Evolutionary conservation across 2,797 vertebrate genomes (phyloP), one percentile per base, ranked within the genome.

Genomic region (Intellagama lesueurii): DNA sequence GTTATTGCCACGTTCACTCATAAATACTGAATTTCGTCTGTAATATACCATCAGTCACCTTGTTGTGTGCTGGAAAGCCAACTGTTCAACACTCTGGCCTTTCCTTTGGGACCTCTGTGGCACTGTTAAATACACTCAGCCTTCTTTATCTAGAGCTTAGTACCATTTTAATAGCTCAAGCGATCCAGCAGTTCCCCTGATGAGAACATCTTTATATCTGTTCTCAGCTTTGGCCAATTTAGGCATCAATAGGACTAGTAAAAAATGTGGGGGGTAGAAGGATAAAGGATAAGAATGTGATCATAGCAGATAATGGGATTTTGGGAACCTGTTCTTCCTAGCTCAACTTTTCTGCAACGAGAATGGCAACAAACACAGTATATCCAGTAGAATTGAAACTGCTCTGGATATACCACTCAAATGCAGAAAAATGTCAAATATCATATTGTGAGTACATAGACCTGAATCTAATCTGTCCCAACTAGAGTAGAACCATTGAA

Each of bases 21-120:
- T 85, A 89, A 85, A 89, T 80, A 85, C 83, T 24, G 56, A 73
- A 76, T 80, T 85, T 85, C 49, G 85, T 85, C 47, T 73, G 76
- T 66, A 80, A 89, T 80, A 85, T n/a, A 89, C 22, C 35, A 72
- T 76, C 76, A 80, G 60, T 80, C 82, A 85, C 22, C 83, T 73
- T 60, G 49, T 24, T 68, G 35, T n/a, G 40, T 44, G 64, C 47
- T 49, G 35, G 82, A 84, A 80, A 80, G 76, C 77, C 68, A 80
- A 73, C 40, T 80, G 40, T 40, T 80, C 30, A 60, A 49, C 40
- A 73, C 68, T n/a, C 22, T 32, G 35, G n/a, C 19, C 68, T 64
- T 28, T 73, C 40, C 35, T 80, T 40, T n/a, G 69, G 70, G 76
- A 85, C 76, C 30, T 83, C 6, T 7, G 14, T 56, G n/a, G 64